Percentiles rank a stretch among this genome's conserved stretches.
These are phyloP conservation scores for Drosophila tripunctata DNA, from an alignment of 2,888 invertebrate species.

Conservation along the genomic window DNA sequence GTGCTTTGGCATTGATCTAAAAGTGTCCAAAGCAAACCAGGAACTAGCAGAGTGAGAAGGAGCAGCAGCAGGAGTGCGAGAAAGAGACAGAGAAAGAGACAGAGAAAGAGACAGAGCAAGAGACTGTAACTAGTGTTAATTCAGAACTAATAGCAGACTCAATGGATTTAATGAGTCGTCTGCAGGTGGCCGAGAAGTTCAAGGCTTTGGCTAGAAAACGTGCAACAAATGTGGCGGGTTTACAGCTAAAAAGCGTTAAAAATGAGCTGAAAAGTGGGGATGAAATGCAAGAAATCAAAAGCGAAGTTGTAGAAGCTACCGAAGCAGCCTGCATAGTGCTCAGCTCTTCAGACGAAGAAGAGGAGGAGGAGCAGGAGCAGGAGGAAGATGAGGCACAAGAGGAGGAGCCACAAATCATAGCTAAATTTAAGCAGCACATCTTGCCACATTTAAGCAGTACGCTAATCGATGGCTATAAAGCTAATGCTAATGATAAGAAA, in stretches of 20 bases:
- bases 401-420: slow-evolving; percentile 62
- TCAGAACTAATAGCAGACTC: no score
- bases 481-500: slow-evolving; percentile 56
- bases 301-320: not conserved
- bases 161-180: slow-evolving; percentile 56
- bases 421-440: slow-evolving; percentile 80
- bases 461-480: slow-evolving; percentile 72
- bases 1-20: slow-evolving; percentile 80
- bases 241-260: no score
- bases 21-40: not conserved
- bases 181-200: slow-evolving; percentile 58
- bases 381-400: not conserved
- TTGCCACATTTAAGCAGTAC: slow-evolving; percentile 70
- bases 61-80: not conserved
- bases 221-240: not conserved
- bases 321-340: slow-evolving; percentile 31
- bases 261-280: not conserved
- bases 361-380: not conserved
- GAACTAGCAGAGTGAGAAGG: not conserved
- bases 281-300: slow-evolving; percentile 9
- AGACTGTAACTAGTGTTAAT: no score
- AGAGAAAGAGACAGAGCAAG: no score
- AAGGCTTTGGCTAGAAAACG: slow-evolving; percentile 30
- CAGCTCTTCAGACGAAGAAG: slow-evolving; percentile 59
- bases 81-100: no score